phyloP scores from a whole-genome alignment of 2,888 invertebrate genomes.

The Malachius bipustulatus region DNA sequence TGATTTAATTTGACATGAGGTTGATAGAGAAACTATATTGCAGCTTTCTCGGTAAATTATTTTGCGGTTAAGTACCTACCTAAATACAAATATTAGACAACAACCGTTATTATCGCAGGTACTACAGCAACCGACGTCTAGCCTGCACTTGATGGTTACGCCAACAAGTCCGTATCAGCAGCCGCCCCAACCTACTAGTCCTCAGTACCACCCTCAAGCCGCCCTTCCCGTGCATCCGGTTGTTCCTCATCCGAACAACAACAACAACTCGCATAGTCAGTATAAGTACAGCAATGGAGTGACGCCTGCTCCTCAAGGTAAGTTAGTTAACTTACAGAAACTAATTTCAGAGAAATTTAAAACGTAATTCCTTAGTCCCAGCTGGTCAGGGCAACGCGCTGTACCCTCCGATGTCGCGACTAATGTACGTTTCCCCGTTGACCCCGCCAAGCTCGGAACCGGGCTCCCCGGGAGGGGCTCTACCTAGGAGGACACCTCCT shows the following conservation, averaged over 20 bases:
- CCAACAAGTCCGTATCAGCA: constrained; percentile 39
- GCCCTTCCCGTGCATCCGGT: constrained; percentile 31
- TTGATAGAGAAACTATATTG: too few relatives aligned
- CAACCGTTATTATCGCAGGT: constrained; percentile 27
- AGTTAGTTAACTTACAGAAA: neutral
- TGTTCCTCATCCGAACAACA: constrained; percentile 23
- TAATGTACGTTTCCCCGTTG: constrained; percentile 72
- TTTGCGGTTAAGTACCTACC: too few relatives aligned
- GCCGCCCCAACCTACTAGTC: constrained; percentile 29
- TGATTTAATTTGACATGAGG: too few relatives aligned
- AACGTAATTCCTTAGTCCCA: too few relatives aligned
- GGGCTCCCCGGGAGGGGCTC: constrained; percentile 65
- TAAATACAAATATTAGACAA: too few relatives aligned
- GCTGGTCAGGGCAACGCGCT: too few relatives aligned
- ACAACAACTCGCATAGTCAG: constrained; percentile 28
- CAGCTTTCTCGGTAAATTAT: too few relatives aligned
- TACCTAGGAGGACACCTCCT: constrained; percentile 60
- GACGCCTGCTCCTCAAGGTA: neutral
- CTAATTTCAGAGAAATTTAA: too few relatives aligned
- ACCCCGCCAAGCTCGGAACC: constrained; percentile 84
- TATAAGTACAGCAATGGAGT: constrained; percentile 24
- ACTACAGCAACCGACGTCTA: constrained; percentile 39
- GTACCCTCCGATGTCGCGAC: constrained; percentile 46
- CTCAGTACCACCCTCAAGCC: constrained; percentile 19
- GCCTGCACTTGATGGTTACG: constrained; percentile 43